Conservation (phyloP, 2,888 invertebrate species). For the Phlogophora meticulosa region DNA sequence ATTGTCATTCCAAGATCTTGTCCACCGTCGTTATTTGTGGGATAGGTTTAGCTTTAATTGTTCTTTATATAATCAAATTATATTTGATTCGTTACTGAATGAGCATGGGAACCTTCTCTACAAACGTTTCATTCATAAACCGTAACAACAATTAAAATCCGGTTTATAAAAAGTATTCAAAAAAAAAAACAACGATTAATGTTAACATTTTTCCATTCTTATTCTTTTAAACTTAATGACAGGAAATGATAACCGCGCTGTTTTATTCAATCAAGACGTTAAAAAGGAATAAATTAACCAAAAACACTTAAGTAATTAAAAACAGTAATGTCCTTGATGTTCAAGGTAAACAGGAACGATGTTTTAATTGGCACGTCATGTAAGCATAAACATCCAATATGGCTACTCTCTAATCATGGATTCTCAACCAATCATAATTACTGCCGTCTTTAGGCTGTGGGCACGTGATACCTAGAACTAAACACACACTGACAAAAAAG, state of each 20-base stretch:
- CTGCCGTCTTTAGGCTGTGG: background rate
- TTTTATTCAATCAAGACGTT: constrained; percentile 40
- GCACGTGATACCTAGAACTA: background rate
- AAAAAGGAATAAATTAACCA: constrained; percentile 15
- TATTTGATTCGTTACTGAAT: constrained; percentile 29
- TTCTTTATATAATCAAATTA: constrained; percentile 26
- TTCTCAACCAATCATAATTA: background rate
- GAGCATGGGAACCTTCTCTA: constrained; percentile 32
- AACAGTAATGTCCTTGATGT: constrained; percentile 42
- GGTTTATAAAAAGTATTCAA: constrained; percentile 29
- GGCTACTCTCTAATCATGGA: background rate
- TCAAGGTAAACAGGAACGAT: constrained; percentile 13
- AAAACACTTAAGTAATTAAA: constrained; percentile 29
- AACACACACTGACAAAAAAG: background rate
- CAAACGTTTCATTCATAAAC: constrained; percentile 55
- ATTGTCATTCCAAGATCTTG: background rate
- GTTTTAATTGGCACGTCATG: constrained; percentile 12
- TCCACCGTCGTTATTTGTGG: background rate
- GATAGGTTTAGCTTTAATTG: constrained; percentile 2
- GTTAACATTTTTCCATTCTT: constrained; percentile 47
- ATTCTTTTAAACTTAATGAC: constrained; percentile 41
- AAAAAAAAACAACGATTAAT: constrained; percentile 37
- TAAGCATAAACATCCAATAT: background rate
- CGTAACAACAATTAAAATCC: constrained; percentile 43
- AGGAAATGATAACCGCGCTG: constrained; percentile 39